phyloP scores from a whole-genome alignment of 2,888 invertebrate genomes.

The Rhagium mordax region DNA sequence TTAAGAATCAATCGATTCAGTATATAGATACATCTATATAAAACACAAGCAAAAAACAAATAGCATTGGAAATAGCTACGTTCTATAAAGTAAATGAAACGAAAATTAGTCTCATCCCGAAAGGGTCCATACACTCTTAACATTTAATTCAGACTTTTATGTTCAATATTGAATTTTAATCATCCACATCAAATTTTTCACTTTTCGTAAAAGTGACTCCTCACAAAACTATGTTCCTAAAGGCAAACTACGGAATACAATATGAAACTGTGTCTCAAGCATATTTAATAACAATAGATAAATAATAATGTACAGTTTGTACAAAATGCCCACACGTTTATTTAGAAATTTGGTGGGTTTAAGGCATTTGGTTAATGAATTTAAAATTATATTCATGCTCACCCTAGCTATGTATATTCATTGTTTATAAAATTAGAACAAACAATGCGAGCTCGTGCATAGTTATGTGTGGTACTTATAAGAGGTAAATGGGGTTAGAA shows the following conservation, averaged over 20 bases:
- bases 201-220: too few species aligned
- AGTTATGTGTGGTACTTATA: slow-evolving; percentile 5
- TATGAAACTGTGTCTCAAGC: background rate
- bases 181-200: background rate
- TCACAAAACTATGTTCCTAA: background rate
- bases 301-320: background rate
- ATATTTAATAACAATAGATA: background rate
- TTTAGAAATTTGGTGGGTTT: background rate
- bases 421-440: slow-evolving; percentile 15
- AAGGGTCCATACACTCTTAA: too few species aligned
- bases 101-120: too few species aligned
- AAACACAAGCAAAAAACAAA: too few species aligned
- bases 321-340: background rate
- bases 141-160: too few species aligned
- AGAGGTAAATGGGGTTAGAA: slow-evolving; percentile 5
- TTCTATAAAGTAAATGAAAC: too few species aligned
- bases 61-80: too few species aligned
- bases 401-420: background rate
- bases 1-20: too few species aligned
- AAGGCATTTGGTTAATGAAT: slow-evolving; percentile 5
- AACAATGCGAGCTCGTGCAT: background rate
- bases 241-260: background rate
- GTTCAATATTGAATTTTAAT: background rate
- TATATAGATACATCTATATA: too few species aligned
- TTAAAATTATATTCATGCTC: background rate